These are phyloP conservation scores for Crotalus horridus DNA, from an alignment of 2,113 vertebrate genomes.

Conservation along the genomic window DNA sequence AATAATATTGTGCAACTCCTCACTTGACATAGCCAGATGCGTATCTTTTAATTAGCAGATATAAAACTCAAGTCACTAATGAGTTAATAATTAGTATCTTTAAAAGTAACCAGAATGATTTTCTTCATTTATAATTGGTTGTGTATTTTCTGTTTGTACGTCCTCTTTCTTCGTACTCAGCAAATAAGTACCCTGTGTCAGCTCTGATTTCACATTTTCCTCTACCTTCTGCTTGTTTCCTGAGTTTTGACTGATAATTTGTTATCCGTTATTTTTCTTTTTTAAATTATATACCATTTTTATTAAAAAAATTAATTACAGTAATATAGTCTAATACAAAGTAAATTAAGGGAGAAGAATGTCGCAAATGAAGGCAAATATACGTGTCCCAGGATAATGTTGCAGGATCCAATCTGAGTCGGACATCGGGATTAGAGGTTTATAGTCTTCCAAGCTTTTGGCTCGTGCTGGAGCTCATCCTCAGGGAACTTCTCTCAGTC, in stretches of 20 bases:
- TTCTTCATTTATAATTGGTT: background rate
- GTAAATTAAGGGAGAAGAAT: background rate
- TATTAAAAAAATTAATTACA: background rate
- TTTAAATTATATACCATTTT: background rate
- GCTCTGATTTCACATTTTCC: background rate
- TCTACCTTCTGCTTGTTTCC: background rate
- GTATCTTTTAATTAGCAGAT: background rate
- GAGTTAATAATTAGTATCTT: background rate
- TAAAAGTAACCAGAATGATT: background rate
- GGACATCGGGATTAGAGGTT: background rate
- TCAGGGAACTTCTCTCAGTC: background rate
- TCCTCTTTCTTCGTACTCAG: background rate
- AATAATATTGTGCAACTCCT: background rate
- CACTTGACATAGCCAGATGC: background rate
- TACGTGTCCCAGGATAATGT: background rate
- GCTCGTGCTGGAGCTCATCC: background rate
- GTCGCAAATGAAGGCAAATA: background rate
- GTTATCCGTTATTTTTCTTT: background rate
- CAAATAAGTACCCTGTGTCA: background rate
- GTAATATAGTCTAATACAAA: background rate
- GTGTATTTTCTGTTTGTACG: background rate
- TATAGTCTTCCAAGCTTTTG: background rate
- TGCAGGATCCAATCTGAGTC: background rate
- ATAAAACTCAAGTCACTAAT: background rate
- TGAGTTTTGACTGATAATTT: background rate